A percentile compares a stretch with the other conserved stretches of the same genome.
These are phyloP conservation scores for Tylochromis polylepis DNA, from an alignment of 2,113 vertebrate species.

Conservation along the genomic window DNA sequence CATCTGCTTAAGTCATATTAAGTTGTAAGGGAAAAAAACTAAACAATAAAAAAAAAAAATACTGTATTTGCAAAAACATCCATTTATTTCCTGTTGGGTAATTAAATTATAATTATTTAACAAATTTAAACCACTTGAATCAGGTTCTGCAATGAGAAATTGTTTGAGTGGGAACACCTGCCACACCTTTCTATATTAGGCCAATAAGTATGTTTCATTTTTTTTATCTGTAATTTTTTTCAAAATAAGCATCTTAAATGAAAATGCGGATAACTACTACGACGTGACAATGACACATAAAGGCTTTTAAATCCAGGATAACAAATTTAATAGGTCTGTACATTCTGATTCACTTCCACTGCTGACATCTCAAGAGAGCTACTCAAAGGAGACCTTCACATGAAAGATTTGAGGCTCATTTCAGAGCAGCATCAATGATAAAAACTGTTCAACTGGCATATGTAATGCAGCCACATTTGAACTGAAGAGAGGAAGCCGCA, in stretches of 20 bases:
- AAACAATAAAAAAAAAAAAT: neutral
- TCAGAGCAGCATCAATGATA: neutral
- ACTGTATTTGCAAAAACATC: neutral
- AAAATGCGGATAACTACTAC: neutral
- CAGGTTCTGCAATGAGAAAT: neutral
- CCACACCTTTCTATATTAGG: rapidly evolving
- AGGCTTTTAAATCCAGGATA: neutral
- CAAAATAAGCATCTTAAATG: neutral
- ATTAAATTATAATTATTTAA: neutral
- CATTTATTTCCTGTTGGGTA: neutral
- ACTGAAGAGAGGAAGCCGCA: neutral
- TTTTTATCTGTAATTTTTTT: neutral
- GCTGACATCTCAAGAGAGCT: neutral
- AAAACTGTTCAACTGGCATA: constrained; percentile 29
- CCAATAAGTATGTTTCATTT: neutral
- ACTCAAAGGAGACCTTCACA: neutral
- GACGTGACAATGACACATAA: neutral
- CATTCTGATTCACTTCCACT: neutral
- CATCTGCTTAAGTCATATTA: neutral
- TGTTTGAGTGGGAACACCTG: neutral
- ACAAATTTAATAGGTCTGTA: neutral
- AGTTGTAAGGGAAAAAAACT: neutral
- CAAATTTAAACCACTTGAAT: neutral
- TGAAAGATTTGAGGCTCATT: neutral
- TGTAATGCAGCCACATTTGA: neutral